A percentile compares a stretch with the other conserved stretches of the same genome.
Conservation (phyloP, 1,140 invertebrate species). For the Heliconius himera region DNA sequence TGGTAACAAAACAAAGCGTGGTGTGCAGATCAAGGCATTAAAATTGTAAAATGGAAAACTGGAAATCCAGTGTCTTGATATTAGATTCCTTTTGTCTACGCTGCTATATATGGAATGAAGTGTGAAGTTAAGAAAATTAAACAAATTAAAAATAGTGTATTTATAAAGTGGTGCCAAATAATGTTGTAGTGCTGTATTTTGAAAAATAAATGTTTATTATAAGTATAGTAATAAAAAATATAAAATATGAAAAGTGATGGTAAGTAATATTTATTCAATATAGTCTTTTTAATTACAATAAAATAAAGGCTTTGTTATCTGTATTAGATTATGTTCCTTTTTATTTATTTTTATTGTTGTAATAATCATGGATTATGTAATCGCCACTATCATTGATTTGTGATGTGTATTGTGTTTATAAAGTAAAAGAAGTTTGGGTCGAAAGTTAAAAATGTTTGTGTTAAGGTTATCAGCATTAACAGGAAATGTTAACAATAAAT, state of each 20-base stretch:
- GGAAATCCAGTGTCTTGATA: no score
- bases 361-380: constrained; percentile 24
- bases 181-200: not conserved
- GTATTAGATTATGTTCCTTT: not conserved
- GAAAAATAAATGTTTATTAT: not conserved
- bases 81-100: no score
- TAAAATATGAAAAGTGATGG: not conserved
- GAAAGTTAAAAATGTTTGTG: not conserved
- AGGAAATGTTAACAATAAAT: not conserved
- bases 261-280: not conserved
- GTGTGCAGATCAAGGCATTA: no score
- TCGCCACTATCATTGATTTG: no score
- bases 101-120: no score
- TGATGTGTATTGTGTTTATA: no score
- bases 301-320: not conserved
- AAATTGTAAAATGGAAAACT: no score
- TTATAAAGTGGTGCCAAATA: not conserved
- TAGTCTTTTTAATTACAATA: constrained; percentile 5
- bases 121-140: no score
- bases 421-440: not conserved
- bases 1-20: no score
- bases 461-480: not conserved
- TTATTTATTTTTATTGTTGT: constrained; percentile 32
- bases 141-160: not conserved
- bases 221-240: not conserved